Conservation (phyloP, 2,113 vertebrate species). For the Athene noctua region DNA sequence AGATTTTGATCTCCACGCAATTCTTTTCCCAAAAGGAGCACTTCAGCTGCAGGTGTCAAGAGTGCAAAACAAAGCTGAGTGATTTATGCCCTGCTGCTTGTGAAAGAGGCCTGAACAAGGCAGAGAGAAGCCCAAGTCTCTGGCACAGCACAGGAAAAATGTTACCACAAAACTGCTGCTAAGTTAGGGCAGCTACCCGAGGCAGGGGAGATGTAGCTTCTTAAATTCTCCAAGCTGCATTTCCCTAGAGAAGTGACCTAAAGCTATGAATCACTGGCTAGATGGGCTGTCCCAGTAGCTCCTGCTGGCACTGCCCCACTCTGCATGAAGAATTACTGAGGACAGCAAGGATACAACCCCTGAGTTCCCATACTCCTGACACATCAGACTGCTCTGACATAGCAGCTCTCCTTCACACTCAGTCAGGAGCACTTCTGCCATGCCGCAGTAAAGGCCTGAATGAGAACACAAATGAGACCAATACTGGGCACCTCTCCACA, state of each 20-base stretch:
- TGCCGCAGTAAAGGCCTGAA: background rate
- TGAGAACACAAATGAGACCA: background rate
- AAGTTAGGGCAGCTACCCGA: background rate
- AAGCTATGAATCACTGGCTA: background rate
- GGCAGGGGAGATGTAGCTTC: background rate
- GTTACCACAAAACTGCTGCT: background rate
- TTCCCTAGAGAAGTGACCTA: background rate
- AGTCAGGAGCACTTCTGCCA: background rate
- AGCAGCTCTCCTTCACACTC: background rate
- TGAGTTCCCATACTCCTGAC: background rate
- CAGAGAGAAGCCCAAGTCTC: background rate
- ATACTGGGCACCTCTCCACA: background rate
- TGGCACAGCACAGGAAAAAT: background rate
- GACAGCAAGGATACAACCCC: background rate
- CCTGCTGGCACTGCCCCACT: background rate
- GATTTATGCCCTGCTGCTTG: constrained; percentile 1
- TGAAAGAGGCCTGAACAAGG: background rate
- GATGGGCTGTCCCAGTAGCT: background rate
- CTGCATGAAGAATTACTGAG: background rate
- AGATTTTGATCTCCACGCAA: background rate
- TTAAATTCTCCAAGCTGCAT: background rate
- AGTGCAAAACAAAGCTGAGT: background rate
- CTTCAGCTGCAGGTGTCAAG: constrained; percentile 13
- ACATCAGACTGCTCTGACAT: background rate
- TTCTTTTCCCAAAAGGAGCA: constrained; percentile 2